Percentiles rank a stretch among this genome's conserved stretches.
These are phyloP conservation scores for Cochlearius cochlearius DNA, from an alignment of 2,113 vertebrate species.

Conservation along the genomic window DNA sequence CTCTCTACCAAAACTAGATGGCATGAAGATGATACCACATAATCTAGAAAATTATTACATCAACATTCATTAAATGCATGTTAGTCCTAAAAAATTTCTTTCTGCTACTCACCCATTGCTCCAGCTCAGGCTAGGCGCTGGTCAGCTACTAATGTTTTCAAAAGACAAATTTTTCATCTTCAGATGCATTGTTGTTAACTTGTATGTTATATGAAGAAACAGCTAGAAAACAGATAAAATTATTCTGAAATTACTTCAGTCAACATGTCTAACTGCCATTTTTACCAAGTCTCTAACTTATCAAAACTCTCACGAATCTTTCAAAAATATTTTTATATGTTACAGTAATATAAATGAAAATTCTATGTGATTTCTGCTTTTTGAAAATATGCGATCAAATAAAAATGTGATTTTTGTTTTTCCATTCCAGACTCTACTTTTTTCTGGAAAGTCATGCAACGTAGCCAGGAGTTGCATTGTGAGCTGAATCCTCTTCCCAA, in stretches of 20 bases:
- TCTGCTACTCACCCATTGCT: not conserved
- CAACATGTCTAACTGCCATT: not conserved
- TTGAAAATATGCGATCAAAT: not conserved
- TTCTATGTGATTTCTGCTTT: not conserved
- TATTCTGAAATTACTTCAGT: not conserved
- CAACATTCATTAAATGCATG: not conserved
- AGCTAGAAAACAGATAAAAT: not conserved
- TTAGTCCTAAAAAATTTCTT: not conserved
- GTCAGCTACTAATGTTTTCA: not conserved
- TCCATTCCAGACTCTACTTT: not conserved
- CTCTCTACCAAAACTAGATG: not conserved
- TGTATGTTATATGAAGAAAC: not conserved
- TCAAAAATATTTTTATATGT: not conserved
- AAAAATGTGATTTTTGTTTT: rapidly evolving
- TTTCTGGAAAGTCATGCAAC: not conserved
- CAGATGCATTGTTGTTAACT: not conserved
- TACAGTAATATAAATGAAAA: not conserved
- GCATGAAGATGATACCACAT: not conserved
- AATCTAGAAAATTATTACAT: not conserved
- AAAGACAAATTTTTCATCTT: not conserved
- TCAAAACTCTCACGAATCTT: not conserved
- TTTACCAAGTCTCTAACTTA: not conserved
- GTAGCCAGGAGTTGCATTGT: not conserved
- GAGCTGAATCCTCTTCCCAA: not conserved
- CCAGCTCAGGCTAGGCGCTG: not conserved